Percentiles rank a stretch among this genome's conserved stretches.
These are phyloP conservation scores for Tenualosa thibaudeaui DNA, from an alignment of 2,797 vertebrate genomes.

Conservation along the genomic window DNA sequence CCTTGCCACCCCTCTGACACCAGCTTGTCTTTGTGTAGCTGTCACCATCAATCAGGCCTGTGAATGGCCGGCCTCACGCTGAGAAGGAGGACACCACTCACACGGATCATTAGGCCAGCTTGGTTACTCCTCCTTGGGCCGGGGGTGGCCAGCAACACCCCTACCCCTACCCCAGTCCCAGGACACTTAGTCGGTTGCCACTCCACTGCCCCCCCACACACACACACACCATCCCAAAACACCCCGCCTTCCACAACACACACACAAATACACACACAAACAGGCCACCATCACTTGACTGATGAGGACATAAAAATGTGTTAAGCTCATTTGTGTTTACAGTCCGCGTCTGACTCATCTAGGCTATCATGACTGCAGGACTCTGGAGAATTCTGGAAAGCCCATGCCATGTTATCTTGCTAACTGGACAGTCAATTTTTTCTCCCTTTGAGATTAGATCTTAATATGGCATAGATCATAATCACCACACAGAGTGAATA, in stretches of 20 bases:
- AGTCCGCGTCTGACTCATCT: conserved; percentile 41
- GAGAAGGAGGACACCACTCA: conserved; percentile 80
- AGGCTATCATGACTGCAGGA: neutral
- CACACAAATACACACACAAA: neutral
- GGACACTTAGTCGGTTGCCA: conserved; percentile 71
- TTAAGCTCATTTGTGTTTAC: neutral
- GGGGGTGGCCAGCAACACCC: neutral
- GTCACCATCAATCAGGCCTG: conserved; percentile 80
- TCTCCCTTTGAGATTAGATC: neutral
- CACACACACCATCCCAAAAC: neutral
- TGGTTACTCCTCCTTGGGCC: conserved; percentile 73
- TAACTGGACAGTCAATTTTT: neutral
- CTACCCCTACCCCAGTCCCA: conserved; percentile 47
- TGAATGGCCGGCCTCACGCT: conserved; percentile 73
- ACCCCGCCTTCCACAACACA: neutral
- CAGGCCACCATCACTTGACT: conserved; percentile 1
- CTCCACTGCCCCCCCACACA: neutral
- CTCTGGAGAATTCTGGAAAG: neutral
- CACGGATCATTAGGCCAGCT: conserved; percentile 82
- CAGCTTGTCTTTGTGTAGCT: conserved; percentile 72
- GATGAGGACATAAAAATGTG: conserved; percentile 11
- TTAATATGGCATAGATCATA: neutral
- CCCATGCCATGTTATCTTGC: neutral
- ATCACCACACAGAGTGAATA: neutral
- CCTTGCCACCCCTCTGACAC: conserved; percentile 72